Base-by-base conservation (phyloP, 2,113 vertebrate species). In the Electrona antarctica region DNA sequence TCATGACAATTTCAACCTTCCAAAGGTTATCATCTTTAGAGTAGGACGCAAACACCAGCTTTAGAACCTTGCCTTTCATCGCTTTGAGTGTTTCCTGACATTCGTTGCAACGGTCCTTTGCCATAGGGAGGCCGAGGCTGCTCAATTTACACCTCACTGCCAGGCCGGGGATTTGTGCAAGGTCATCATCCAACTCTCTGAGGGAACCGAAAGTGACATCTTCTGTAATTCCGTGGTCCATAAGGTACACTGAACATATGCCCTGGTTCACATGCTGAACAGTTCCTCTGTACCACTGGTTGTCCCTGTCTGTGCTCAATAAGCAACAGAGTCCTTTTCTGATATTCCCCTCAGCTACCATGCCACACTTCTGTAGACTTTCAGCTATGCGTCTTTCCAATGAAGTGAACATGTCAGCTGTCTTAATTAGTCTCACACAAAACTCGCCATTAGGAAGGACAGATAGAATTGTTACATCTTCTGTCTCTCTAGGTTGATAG, bases 1-100 rank as follows among this genome's bases (percentile, higher is more conserved):
- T 85, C 46, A 93, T 11, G 48, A 93, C 80, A 74, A 95, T 77
- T 51, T 94, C 92, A 61, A 95, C 94, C 85, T 92, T 84, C 95
- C 94, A 95, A 3, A 92, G 29, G 28, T 33, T 8, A 33, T 67
- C 67, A 6, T 62, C 67, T 58, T 93, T 69, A 14, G 89, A 84
- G 0, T 82, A 92, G 56, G 73, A 69, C 49, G 92, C 63, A 89
- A 95, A 95, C 60, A 92, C 52, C 10, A 95, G 74, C 47, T 70
- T 87, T 68, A 94, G 60, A 68, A 93, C 87, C 73, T 56, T 61
- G 49, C 77, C 72, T 41, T 88, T 65, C n/a, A 94, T 60, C 9
- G 76, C 21, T 52, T 77, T 77, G 11, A 90, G 47, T 46, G 52
- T 73, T 62, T 83, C 70, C 69, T 82, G 46, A 59, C 87, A 66